These are phyloP conservation scores for Dicyrtomina minuta DNA, from an alignment of 2,888 invertebrate genomes.

Conservation along the genomic window DNA sequence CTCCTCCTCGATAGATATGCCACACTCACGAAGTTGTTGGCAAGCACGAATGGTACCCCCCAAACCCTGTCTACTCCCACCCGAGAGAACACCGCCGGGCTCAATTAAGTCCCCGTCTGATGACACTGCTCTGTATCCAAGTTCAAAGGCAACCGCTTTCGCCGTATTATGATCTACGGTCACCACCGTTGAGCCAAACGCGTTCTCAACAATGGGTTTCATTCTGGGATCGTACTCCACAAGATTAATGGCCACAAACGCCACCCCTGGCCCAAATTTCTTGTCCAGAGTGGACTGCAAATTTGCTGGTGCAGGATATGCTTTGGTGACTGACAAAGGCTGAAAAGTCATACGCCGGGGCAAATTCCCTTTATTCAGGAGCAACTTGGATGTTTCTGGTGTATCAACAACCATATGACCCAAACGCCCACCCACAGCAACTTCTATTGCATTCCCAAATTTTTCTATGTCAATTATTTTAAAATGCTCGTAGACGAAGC, in stretches of 20 bases:
- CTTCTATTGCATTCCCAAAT: constrained; percentile 33
- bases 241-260: constrained; percentile 76
- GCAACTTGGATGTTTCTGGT: constrained; percentile 24
- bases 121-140: constrained; percentile 65
- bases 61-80: constrained; percentile 64
- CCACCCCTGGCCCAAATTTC: constrained; percentile 78
- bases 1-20: background rate
- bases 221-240: constrained; percentile 69
- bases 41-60: constrained; percentile 35
- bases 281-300: constrained; percentile 40
- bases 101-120: constrained; percentile 89
- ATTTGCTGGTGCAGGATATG: constrained; percentile 9
- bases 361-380: constrained; percentile 34
- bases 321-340: constrained; percentile 36
- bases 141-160: constrained; percentile 62
- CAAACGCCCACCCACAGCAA: constrained; percentile 24
- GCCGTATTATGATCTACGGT: constrained; percentile 80
- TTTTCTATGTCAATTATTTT: constrained; percentile 23
- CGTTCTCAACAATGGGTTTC: constrained; percentile 78
- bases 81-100: constrained; percentile 85
- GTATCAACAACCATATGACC: constrained; percentile 29
- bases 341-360: constrained; percentile 36
- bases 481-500: constrained; percentile 32
- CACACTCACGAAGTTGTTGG: constrained; percentile 25
- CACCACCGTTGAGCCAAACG: constrained; percentile 83